phyloP scores from a whole-genome alignment of 2,113 vertebrate species.

The Scortum barcoo region DNA sequence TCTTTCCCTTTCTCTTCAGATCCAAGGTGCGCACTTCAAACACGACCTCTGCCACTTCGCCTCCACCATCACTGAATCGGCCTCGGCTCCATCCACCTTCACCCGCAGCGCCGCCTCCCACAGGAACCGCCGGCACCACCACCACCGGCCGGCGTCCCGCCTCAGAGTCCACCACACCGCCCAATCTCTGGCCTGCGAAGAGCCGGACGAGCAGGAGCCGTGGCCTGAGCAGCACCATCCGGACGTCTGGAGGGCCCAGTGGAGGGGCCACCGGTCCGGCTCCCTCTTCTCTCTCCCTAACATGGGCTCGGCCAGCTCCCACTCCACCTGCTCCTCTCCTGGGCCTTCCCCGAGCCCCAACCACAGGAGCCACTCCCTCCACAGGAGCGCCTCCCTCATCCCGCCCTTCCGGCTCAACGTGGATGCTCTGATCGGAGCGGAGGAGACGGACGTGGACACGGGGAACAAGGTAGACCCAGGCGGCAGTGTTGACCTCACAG shows the following conservation, averaged over 20 bases:
- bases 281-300: slow-evolving; percentile 92
- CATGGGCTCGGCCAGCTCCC: slow-evolving; percentile 71
- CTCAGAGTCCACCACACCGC: slow-evolving; percentile 71
- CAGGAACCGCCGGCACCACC: slow-evolving; percentile 69
- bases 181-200: slow-evolving; percentile 63
- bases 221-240: slow-evolving; percentile 52
- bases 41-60: slow-evolving; percentile 54
- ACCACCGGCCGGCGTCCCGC: slow-evolving; percentile 56
- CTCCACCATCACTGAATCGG: slow-evolving; percentile 45
- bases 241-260: slow-evolving; percentile 67
- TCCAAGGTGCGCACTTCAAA: slow-evolving; percentile 80
- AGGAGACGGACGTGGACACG: slow-evolving; percentile 96
- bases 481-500: slow-evolving; percentile 86
- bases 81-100: slow-evolving; percentile 59
- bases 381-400: slow-evolving; percentile 71
- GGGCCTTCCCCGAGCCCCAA: slow-evolving; percentile 64
- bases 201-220: slow-evolving; percentile 57
- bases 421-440: slow-evolving; percentile 88
- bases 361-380: slow-evolving; percentile 58
- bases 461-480: slow-evolving; percentile 86
- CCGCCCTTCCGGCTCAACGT: slow-evolving; percentile 85
- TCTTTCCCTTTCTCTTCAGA: slow-evolving; percentile 76
- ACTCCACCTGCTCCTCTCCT: slow-evolving; percentile 75
- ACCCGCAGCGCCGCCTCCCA: slow-evolving; percentile 56
- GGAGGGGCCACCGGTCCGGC: slow-evolving; percentile 85